These are phyloP conservation scores for Rhinolophus sinicus DNA, from an alignment of 2,113 vertebrate genomes.

Conservation along the genomic window DNA sequence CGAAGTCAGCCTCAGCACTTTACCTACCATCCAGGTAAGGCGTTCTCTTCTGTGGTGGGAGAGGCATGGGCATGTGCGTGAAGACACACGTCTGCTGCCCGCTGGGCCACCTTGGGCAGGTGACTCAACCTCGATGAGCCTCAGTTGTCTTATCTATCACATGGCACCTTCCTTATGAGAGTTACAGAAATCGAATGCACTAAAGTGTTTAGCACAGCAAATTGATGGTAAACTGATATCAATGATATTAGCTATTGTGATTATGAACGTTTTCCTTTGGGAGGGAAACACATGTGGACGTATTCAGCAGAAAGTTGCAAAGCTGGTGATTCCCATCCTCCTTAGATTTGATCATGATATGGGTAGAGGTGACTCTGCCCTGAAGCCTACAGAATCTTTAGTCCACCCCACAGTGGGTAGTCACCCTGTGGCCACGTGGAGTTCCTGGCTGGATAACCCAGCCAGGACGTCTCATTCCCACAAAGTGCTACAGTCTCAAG, in stretches of 20 bases:
- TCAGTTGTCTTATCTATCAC: neutral
- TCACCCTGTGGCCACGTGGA: neutral
- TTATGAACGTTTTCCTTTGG: neutral
- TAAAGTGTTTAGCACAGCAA: rapidly evolving
- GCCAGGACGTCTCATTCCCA: neutral
- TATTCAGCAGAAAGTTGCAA: neutral
- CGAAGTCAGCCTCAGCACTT: conserved; percentile 97
- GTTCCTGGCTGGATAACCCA: neutral
- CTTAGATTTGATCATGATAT: neutral
- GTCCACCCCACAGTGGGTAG: neutral
- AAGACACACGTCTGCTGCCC: neutral
- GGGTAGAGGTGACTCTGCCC: neutral
- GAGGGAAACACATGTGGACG: rapidly evolving
- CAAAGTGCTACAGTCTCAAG: neutral
- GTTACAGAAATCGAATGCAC: neutral
- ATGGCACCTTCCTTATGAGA: neutral
- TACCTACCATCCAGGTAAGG: conserved; percentile 94
- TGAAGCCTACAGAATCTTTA: neutral
- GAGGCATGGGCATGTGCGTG: rapidly evolving
- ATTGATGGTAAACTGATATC: too few species aligned
- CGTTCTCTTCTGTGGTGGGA: neutral
- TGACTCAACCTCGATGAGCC: neutral
- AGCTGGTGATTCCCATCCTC: neutral
- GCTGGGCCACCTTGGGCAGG: neutral
- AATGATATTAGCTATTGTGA: rapidly evolving